Evolutionary conservation across 2,113 vertebrate species (phyloP), one percentile per base, ranked within the genome.

Genomic region (Microtus pennsylvanicus): DNA sequence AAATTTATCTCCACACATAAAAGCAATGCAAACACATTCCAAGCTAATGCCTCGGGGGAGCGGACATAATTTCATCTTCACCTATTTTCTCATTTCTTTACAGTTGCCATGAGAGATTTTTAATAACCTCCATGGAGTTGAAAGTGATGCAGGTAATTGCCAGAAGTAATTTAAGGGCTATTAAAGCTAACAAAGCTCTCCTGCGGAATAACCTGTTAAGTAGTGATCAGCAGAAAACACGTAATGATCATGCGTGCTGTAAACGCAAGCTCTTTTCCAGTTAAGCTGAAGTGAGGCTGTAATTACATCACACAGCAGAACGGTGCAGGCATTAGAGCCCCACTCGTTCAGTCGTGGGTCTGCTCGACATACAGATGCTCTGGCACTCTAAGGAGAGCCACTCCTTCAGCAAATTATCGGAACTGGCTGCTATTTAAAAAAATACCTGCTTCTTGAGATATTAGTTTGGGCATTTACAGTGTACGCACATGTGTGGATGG

Each of bases 141-240:
- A 98, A 98, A 98, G 97, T 89, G 2, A 98, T 93, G 96, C 97
- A 98, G 96, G 98, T 98, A 98, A 98, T 98, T 98, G 97, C 98
- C 97, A 95, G 97, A 97, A 98, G 98, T 98, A 98, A 98, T 98
- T 98, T 98, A 98, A 98, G 97, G 94, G 93, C 97, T 98, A 97
- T 98, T 98, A 98, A 98, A 98, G 97, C 98, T 98, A 98, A 98
- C 98, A 98, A 98, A 98, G 88, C 97, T 98, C 97, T 97, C 94
- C 91, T 96, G 96, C 97, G 94, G 97, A 98, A 98, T 97, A 97
- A 86, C 98, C 98, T 97, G 96, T 98, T 98, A 97, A 98, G 97
- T 97, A 96, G 96, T 65, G 94, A 98, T 98, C 97, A 98, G 97
- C 97, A 95, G 92, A 98, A 98, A 98, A 97, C 74, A 93, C 7